These are phyloP conservation scores for Lathronympha strigana DNA, from an alignment of 2,888 invertebrate species.

Conservation along the genomic window DNA sequence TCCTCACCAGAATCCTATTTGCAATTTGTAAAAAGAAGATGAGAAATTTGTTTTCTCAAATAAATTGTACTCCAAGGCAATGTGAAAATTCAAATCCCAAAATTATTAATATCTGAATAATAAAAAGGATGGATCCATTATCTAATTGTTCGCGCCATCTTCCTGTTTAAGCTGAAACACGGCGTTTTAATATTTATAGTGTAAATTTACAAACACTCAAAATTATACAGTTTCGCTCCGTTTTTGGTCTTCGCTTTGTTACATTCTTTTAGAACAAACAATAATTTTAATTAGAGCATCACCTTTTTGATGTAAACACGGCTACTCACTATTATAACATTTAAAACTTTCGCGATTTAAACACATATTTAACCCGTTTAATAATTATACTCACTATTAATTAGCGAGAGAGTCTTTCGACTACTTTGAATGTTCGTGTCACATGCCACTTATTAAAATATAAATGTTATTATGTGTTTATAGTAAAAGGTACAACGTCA, in stretches of 20 bases:
- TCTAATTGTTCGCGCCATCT: constrained; percentile 10
- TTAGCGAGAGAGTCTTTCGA: no score
- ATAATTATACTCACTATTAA: no score
- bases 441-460: no score
- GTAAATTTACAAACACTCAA: neutral
- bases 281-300: no score
- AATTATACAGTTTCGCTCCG: neutral
- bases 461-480: no score
- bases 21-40: constrained; percentile 9
- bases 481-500: no score
- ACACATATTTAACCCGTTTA: no score
- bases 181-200: constrained; percentile 12
- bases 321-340: no score
- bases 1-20: constrained; percentile 6
- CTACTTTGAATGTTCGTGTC: no score
- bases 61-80: neutral
- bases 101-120: constrained; percentile 13
- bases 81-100: constrained; percentile 6
- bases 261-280: neutral
- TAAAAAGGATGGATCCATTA: constrained; percentile 21
- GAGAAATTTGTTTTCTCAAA: constrained; percentile 5
- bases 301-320: no score
- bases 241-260: neutral
- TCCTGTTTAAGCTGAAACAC: constrained; percentile 11
- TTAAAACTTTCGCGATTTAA: no score